Evolutionary conservation across 2,888 invertebrate species (phyloP).

Genomic region (Erannis defoliaria): DNA sequence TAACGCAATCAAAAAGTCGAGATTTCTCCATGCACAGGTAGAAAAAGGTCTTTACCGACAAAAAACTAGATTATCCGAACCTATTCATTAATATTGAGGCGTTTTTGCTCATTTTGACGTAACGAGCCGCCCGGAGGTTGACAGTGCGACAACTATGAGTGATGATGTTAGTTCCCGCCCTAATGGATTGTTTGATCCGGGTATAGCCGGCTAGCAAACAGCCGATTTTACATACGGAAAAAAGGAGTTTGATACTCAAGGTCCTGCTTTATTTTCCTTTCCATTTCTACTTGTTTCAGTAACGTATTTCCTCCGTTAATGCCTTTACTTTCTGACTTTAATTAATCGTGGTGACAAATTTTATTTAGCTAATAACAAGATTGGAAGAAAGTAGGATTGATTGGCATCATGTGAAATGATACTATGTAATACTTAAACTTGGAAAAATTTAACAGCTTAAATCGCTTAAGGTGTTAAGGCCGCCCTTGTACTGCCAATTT

Average conservation of each 20-base stretch:
- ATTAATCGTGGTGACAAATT: too few species aligned
- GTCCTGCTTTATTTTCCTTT: too few species aligned
- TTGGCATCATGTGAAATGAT: too few species aligned
- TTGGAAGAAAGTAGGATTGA: too few species aligned
- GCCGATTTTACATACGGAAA: not conserved
- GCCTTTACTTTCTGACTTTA: too few species aligned
- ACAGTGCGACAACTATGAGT: slow-evolving; percentile 24
- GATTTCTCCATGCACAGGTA: not conserved
- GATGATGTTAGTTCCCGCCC: slow-evolving; percentile 32
- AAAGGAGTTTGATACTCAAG: not conserved
- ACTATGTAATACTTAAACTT: too few species aligned
- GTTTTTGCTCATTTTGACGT: slow-evolving; percentile 20
- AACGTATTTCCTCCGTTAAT: too few species aligned
- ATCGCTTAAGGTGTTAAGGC: too few species aligned
- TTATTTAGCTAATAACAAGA: too few species aligned
- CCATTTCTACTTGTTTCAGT: too few species aligned
- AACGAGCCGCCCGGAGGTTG: slow-evolving; percentile 23
- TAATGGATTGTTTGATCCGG: slow-evolving; percentile 30
- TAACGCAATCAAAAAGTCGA: not conserved
- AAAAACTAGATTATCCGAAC: slow-evolving; percentile 12
- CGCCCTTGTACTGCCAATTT: too few species aligned
- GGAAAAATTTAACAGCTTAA: too few species aligned
- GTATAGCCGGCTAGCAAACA: not conserved
- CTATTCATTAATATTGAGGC: slow-evolving; percentile 22
- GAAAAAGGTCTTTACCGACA: not conserved